Evolutionary conservation across 2,113 vertebrate species (phyloP), one percentile per base, ranked within the genome.

Genomic region (Suricata suricatta): DNA sequence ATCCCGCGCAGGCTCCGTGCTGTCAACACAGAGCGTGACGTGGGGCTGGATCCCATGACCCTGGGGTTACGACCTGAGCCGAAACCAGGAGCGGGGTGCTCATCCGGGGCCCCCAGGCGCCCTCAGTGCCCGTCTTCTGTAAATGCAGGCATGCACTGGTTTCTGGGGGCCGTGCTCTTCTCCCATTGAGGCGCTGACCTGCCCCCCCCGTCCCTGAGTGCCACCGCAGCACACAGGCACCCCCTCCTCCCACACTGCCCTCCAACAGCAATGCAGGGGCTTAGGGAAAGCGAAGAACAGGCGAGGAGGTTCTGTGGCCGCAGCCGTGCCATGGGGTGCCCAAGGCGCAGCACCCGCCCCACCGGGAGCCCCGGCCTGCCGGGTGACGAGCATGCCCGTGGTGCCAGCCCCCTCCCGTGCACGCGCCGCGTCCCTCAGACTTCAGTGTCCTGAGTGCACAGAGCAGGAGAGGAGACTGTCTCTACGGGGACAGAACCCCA

Each of bases 251-350:
- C 27, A 94, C 27, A 14, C 63, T 54, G 21, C 21, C 29, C 60
- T 19, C 64, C 4, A 15, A 27, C 0, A 33, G n/a, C 17, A 2
- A 50, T 12, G 0, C 25, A 54, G 4, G 57, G 29, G 5, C n/a
- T 1, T 1, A 0, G 10, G 5, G 41, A 50, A 79, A 35, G 8
- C 4, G 77, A 33, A 3, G 63, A 7, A 12, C 9, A 3, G 38
- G 12, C 50, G 13, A 25, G 31, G 33, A 19, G 6, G 29, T 19
- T 41, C 10, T 44, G 64, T 12, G 33, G 29, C 12, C 33, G 33
- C 33, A 19, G 19, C 0, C 1, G 10, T 2, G 7, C 1, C 0
- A 60, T 1, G 14, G 54, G 33, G 80, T 50, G 50, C 13, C 44
- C 8, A 47, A 15, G 52, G 52, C 5, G 52, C 52, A 54, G 52